Conservation (phyloP, 2,113 vertebrate genomes). For the Parotia lawesii region DNA sequence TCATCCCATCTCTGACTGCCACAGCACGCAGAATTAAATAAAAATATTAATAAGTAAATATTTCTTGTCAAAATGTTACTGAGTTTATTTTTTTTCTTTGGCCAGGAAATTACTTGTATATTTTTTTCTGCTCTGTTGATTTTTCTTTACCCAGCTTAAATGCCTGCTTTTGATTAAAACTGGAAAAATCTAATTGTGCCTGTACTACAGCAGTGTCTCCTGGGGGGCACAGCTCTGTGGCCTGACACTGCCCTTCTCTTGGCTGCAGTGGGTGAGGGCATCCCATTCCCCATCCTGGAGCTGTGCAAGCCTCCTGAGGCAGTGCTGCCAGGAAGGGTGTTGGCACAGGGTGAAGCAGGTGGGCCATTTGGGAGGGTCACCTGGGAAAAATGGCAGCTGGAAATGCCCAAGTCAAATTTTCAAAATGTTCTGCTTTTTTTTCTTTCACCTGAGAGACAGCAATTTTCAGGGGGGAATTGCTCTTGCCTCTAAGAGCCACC, state of each 20-base stretch:
- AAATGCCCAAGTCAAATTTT: neutral
- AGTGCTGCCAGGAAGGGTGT: neutral
- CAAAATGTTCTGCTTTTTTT: neutral
- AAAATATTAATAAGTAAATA: neutral
- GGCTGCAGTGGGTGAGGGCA: neutral
- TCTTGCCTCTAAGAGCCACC: neutral
- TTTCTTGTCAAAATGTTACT: neutral
- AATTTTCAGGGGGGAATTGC: neutral
- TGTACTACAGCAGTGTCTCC: neutral
- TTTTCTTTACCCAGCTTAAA: neutral
- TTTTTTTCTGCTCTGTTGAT: neutral
- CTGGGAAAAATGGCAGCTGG: neutral
- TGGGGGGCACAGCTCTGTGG: neutral
- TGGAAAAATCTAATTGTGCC: neutral
- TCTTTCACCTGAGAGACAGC: neutral
- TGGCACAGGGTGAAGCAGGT: rapidly evolving
- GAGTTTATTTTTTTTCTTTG: neutral
- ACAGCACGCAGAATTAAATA: neutral
- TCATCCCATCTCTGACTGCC: neutral
- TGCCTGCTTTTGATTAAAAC: neutral
- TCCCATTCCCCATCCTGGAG: neutral
- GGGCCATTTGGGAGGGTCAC: rapidly evolving
- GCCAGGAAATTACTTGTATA: neutral
- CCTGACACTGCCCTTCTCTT: neutral
- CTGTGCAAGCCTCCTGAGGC: neutral